Percentiles rank a stretch among this genome's conserved stretches.
Conservation (phyloP, 2,113 vertebrate species). For the Hippocampus guttulatus region DNA sequence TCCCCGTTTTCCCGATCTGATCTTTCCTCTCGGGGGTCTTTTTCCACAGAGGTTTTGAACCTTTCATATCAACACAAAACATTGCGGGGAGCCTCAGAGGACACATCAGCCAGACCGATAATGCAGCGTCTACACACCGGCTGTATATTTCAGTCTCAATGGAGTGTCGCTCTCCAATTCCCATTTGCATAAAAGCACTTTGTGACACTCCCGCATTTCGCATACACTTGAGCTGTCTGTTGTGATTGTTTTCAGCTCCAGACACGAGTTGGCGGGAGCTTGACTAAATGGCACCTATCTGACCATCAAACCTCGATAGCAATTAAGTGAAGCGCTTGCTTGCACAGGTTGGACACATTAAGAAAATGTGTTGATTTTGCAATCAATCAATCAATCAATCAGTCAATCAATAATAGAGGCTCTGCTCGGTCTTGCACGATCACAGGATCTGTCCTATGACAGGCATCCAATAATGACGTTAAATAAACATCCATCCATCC, state of each 20-base stretch:
- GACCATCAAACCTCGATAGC: constrained; percentile 43
- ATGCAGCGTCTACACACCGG: constrained; percentile 4
- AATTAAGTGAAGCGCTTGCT: constrained; percentile 40
- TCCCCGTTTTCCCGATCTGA: constrained; percentile 33
- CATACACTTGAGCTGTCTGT: constrained; percentile 52
- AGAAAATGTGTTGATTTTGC: neutral
- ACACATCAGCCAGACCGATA: constrained; percentile 30
- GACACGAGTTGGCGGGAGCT: constrained; percentile 24
- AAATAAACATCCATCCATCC: too few species aligned
- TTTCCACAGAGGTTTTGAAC: constrained; percentile 24
- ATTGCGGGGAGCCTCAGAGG: constrained; percentile 31
- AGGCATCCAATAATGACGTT: too few species aligned
- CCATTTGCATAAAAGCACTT: constrained; percentile 66
- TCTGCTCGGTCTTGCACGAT: neutral
- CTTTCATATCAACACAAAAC: constrained; percentile 33
- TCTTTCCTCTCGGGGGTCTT: constrained; percentile 28
- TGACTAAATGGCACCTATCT: constrained; percentile 51
- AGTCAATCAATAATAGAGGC: neutral
- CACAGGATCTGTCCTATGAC: neutral
- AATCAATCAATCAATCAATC: neutral
- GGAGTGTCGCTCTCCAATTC: constrained; percentile 30
- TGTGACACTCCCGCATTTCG: constrained; percentile 36
- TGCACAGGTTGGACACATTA: neutral
- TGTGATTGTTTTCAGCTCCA: constrained; percentile 48
- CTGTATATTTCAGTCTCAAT: constrained; percentile 42